Evolutionary conservation across 2,888 invertebrate species (phyloP).

Genomic region (Limnephilus rhombicus): DNA sequence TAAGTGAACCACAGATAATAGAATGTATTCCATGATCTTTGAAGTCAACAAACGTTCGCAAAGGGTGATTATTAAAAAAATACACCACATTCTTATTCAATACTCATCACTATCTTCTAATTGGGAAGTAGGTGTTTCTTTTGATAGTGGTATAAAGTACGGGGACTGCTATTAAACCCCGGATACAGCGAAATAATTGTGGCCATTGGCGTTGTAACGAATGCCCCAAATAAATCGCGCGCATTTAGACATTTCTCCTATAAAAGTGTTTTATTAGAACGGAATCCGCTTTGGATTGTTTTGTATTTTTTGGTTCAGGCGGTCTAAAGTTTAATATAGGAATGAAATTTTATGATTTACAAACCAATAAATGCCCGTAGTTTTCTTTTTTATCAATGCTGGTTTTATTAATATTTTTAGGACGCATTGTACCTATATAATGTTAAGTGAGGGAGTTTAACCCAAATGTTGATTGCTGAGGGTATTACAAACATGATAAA

Average conservation of each 20-base stretch:
- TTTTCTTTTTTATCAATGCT: neutral
- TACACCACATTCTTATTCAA: neutral
- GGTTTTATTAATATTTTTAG: neutral
- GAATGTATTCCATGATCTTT: no score
- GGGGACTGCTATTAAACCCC: neutral
- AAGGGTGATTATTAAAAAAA: no score
- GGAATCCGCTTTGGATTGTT: conserved; percentile 16
- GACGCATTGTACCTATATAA: neutral
- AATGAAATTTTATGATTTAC: neutral
- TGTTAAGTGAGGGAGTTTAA: neutral
- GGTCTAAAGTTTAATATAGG: neutral
- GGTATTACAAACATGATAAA: neutral
- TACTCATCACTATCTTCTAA: neutral
- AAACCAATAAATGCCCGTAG: neutral
- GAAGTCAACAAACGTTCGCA: no score
- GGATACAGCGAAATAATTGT: conserved; percentile 37
- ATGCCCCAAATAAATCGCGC: conserved; percentile 11
- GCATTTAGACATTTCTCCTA: conserved; percentile 28
- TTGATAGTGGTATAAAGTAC: neutral
- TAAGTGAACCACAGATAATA: no score
- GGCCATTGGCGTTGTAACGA: conserved; percentile 31
- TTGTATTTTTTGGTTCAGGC: neutral
- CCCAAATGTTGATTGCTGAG: neutral
- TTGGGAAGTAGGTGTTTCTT: neutral
- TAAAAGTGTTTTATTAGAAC: conserved; percentile 39